These are phyloP conservation scores for Pygoscelis antarcticus DNA, from an alignment of 2,113 vertebrate species.

Conservation along the genomic window DNA sequence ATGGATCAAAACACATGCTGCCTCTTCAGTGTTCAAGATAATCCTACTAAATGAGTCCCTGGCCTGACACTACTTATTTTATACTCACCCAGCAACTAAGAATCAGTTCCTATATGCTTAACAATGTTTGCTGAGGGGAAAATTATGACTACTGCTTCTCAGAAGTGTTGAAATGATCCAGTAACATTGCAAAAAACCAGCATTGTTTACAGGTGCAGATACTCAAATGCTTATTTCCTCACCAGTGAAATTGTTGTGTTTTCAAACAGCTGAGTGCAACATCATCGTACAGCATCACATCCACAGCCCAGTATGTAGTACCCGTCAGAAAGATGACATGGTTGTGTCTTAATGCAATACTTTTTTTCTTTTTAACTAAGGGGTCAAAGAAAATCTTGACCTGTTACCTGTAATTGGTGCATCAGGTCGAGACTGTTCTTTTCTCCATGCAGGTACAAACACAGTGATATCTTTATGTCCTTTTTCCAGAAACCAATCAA, in stretches of 20 bases:
- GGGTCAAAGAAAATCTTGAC: neutral
- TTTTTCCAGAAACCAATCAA: conserved; percentile 97
- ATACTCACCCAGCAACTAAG: neutral
- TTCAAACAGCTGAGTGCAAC: neutral
- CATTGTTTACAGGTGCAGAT: neutral
- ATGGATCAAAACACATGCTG: neutral
- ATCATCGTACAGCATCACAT: neutral
- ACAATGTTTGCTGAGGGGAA: neutral
- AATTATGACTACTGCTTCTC: neutral
- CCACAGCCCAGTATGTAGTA: neutral
- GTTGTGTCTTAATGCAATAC: neutral
- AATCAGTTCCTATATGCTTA: neutral
- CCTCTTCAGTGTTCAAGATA: neutral
- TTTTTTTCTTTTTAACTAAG: neutral
- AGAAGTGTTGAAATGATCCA: neutral
- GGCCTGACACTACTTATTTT: neutral
- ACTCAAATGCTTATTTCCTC: neutral
- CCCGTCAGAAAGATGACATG: neutral
- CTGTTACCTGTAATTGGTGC: conserved; percentile 92
- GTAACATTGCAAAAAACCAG: neutral
- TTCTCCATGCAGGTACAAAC: conserved; percentile 98
- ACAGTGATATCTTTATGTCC: conserved; percentile 98
- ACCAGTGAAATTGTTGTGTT: neutral
- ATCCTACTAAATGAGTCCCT: neutral
- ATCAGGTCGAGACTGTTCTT: conserved; percentile 96